Base-by-base conservation (phyloP, 2,113 vertebrate genomes). In the Mesitornis unicolor region DNA sequence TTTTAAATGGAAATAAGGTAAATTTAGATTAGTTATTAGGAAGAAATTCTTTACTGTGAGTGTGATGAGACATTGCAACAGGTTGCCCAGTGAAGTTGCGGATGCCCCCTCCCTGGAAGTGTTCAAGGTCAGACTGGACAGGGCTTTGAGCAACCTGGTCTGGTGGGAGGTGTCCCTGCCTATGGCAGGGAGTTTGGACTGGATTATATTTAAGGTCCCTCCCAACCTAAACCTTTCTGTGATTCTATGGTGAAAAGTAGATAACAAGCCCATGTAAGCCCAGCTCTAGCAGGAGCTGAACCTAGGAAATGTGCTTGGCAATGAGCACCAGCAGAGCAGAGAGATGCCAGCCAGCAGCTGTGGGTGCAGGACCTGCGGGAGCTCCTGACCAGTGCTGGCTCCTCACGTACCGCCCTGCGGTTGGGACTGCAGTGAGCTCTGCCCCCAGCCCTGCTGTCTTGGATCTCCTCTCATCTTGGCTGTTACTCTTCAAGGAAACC, bases 221-320 rank as follows among this genome's bases (percentile, higher is more conserved):
- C 70, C 57, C 33, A 53, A 53, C 21, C 13, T 31, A 73, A 63
- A 45, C 33, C 13, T 19, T 35, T 67, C 15, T 9, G 6, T 14
- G 13, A 13, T 42, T n/a, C 59, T 43, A 7, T 42, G 10, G 24
- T 21, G 31, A 69, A 47, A 47, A 77, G n/a, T 16, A 42, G 19
- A 26, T 26, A 50, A 43, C 13, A 35, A 65, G 1, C 31, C 16
- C 33, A 60, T 15, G 11, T 8, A 35, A 81, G 10, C 36, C 45
- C 36, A 42, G 16, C 18, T 56, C 74, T 51, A 19, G 18, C 29
- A 90, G 40, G 10, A 81, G 42, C 16, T 81, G 71, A n/a, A 56
- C 9, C 16, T 11, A 42, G 25, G 48, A 67, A 67, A 64, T 0
- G 1, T 11, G 7, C 35, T 83, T 0, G 0, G 22, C 36, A 42